Evolutionary conservation across 2,888 invertebrate genomes (phyloP).

Genomic region (Terebella lapidaria): DNA sequence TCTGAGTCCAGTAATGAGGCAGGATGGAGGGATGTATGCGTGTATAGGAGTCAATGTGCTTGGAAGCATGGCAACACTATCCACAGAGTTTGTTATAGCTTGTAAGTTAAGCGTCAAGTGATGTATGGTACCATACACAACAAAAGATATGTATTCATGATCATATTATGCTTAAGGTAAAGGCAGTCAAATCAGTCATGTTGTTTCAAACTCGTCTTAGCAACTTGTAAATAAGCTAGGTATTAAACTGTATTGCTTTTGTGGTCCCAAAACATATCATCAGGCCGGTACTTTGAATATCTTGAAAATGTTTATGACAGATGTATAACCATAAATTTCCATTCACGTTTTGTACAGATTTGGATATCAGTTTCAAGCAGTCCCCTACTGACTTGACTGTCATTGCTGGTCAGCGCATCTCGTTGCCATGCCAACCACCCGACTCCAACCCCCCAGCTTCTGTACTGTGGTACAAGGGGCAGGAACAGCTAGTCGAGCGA

Average conservation of each 20-base stretch:
- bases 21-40: conserved; percentile 32
- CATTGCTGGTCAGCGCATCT: conserved; percentile 35
- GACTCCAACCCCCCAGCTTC: conserved; percentile 40
- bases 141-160: too few species aligned
- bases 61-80: conserved; percentile 27
- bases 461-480: conserved; percentile 47
- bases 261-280: too few species aligned
- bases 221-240: too few species aligned
- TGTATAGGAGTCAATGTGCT: conserved; percentile 35
- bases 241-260: too few species aligned
- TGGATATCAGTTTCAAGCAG: conserved; percentile 30
- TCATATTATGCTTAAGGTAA: too few species aligned
- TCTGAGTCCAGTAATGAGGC: conserved; percentile 19
- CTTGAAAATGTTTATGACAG: too few species aligned
- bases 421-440: conserved; percentile 45
- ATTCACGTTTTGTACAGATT: conserved; percentile 29
- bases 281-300: too few species aligned
- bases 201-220: too few species aligned
- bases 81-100: conserved; percentile 31
- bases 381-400: conserved; percentile 31
- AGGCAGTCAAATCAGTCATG: too few species aligned
- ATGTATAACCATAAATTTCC: too few species aligned
- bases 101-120: too few species aligned
- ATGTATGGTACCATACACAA: too few species aligned
- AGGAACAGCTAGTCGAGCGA: conserved; percentile 26